These are phyloP conservation scores for Ophioninae sp. DNA, from an alignment of 2,888 invertebrate genomes.

Conservation along the genomic window DNA sequence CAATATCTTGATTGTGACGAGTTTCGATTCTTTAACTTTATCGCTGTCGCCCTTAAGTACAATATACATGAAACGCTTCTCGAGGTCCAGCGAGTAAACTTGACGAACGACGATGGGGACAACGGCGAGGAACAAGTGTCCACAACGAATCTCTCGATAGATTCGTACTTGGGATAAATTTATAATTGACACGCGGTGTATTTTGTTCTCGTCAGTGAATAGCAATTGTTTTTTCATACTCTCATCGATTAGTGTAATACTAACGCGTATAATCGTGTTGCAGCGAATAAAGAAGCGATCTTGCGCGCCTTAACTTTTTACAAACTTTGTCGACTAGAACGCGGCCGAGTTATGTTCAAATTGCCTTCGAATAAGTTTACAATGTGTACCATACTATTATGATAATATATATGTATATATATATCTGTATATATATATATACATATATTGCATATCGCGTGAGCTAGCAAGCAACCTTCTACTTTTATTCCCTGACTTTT, in stretches of 20 bases:
- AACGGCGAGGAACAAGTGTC: slow-evolving; percentile 12
- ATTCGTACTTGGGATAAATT: slow-evolving; percentile 33
- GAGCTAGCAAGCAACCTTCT: slow-evolving; percentile 27
- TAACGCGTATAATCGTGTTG: slow-evolving; percentile 32
- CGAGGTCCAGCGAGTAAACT: slow-evolving; percentile 39
- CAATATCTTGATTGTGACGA: slow-evolving; percentile 47
- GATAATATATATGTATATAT: neutral
- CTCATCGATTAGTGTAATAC: slow-evolving; percentile 27
- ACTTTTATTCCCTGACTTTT: slow-evolving; percentile 13
- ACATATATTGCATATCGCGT: slow-evolving; percentile 11
- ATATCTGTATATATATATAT: neutral
- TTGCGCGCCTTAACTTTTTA: slow-evolving; percentile 50
- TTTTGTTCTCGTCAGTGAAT: slow-evolving; percentile 1
- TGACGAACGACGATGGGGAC: neutral
- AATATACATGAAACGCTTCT: slow-evolving; percentile 48
- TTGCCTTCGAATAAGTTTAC: slow-evolving; percentile 55
- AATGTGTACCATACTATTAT: slow-evolving; percentile 29
- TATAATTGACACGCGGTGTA: slow-evolving; percentile 56
- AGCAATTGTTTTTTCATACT: slow-evolving; percentile 17
- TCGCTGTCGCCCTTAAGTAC: slow-evolving; percentile 44
- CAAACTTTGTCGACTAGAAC: slow-evolving; percentile 68
- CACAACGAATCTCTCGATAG: slow-evolving; percentile 2
- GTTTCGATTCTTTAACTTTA: slow-evolving; percentile 17
- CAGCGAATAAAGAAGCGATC: slow-evolving; percentile 51
- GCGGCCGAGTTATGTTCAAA: slow-evolving; percentile 66